Conservation (phyloP, 2,113 vertebrate species). For the Vimba vimba region DNA sequence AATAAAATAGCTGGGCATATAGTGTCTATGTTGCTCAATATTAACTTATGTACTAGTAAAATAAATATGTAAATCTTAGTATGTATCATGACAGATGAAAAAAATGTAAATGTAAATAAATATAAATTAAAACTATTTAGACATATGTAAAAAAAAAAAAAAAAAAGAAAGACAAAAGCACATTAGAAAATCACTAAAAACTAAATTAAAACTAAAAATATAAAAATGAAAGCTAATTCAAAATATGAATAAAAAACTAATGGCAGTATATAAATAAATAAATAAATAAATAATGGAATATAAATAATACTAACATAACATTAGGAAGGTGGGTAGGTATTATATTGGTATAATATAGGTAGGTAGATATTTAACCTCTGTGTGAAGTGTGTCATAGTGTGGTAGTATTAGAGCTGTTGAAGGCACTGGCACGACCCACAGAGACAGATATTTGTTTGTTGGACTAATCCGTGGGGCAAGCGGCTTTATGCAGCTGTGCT, state of each 20-base stretch:
- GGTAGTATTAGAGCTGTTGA: neutral
- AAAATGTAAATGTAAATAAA: neutral
- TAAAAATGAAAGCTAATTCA: neutral
- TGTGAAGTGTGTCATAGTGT: neutral
- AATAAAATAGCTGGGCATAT: neutral
- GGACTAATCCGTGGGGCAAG: slow-evolving; percentile 46
- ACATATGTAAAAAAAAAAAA: neutral
- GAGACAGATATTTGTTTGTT: slow-evolving; percentile 42
- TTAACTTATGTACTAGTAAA: no score
- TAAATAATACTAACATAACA: neutral
- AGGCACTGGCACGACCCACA: neutral
- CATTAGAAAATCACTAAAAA: neutral
- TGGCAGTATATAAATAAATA: neutral
- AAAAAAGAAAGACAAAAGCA: no score
- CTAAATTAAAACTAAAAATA: neutral
- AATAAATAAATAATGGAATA: no score
- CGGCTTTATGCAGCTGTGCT: slow-evolving; percentile 51
- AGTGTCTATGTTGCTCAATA: no score
- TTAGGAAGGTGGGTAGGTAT: neutral
- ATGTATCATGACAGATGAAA: no score
- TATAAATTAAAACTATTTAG: neutral
- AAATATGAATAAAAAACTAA: neutral
- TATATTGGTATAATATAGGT: neutral
- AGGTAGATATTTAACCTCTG: neutral
- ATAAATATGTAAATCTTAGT: no score